These are phyloP conservation scores for Megaceryle maxima DNA, from an alignment of 2,113 vertebrate species.

Conservation along the genomic window DNA sequence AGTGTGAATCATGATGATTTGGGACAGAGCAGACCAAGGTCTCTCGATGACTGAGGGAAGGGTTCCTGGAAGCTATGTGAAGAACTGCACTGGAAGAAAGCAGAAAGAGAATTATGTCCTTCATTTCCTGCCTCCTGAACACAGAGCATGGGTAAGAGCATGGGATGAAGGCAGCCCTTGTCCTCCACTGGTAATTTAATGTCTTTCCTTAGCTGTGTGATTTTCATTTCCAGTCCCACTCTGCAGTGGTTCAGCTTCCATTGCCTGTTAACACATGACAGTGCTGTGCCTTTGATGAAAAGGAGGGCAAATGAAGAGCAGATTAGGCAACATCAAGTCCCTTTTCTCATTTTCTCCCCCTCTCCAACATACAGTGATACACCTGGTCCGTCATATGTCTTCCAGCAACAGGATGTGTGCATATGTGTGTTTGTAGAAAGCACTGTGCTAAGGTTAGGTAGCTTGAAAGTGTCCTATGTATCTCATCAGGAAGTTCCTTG, in stretches of 20 bases:
- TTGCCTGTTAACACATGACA: background rate
- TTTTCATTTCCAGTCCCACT: background rate
- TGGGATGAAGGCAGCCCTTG: rapidly evolving
- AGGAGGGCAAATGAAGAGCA: background rate
- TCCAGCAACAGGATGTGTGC: background rate
- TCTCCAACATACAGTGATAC: background rate
- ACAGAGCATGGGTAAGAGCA: background rate
- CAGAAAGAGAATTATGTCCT: background rate
- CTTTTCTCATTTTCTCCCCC: background rate
- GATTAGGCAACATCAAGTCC: background rate
- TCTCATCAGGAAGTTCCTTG: background rate
- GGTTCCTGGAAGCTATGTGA: background rate
- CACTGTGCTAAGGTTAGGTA: background rate
- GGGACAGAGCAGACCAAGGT: background rate
- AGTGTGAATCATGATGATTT: background rate
- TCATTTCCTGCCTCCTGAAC: background rate
- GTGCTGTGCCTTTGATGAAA: background rate
- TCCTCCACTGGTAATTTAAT: background rate
- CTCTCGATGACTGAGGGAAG: background rate
- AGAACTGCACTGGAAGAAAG: background rate
- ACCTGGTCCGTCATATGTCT: background rate
- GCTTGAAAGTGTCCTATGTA: rapidly evolving
- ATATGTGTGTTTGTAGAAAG: background rate
- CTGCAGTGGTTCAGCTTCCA: background rate
- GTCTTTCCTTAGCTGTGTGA: rapidly evolving